Evolutionary conservation across 2,888 invertebrate genomes (phyloP), one percentile per base, ranked within the genome.

Genomic region (Campopleginae sp.): DNA sequence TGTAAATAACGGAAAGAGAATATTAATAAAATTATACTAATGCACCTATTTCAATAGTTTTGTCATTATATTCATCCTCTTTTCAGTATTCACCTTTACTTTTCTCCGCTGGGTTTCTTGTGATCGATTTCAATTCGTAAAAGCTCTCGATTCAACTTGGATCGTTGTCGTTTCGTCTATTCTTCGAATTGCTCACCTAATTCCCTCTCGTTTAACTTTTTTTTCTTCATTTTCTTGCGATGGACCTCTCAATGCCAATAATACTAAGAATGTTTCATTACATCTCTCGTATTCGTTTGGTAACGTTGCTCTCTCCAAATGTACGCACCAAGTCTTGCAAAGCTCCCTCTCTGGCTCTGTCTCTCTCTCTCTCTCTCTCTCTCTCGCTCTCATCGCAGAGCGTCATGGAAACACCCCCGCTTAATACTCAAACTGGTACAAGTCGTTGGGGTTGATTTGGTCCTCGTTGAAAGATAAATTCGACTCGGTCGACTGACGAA

Each of bases 21-120:
- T 92, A 93, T 93, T 93, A 93, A 93, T 93, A 93, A 93, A 93
- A 92, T 88, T 88, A 92, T 92, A 93, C 91, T 92, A 92, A 92
- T 92, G 89, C 88, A 87, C 85, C 82, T 87, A 86, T 61, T 46
- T 58, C 61, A 44, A 48, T 79, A 8, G 72, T 77, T 38, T 31
- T 79, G n/a, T n/a, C 58, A 63, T 85, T 87, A 86, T 85, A 63
- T 68, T n/a, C 4, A 10, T 31, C 19, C 44, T 27, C 17, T 63
- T 42, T 74, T 68, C 12, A 33, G 77, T 54, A 33, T 75, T 68
- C 19, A 23, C 12, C 38, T 58, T 74, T 51, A 51, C 1, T 23
- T 54, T 51, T 7, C 38, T 7, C 7, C 19, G 8, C 51, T 19
- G 19, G 51, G 6, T 5, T 14, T 19, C 17, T 46, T n/a, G 17